Evolutionary conservation across 2,888 invertebrate species (phyloP).

Genomic region (Melanostoma mellinum): DNA sequence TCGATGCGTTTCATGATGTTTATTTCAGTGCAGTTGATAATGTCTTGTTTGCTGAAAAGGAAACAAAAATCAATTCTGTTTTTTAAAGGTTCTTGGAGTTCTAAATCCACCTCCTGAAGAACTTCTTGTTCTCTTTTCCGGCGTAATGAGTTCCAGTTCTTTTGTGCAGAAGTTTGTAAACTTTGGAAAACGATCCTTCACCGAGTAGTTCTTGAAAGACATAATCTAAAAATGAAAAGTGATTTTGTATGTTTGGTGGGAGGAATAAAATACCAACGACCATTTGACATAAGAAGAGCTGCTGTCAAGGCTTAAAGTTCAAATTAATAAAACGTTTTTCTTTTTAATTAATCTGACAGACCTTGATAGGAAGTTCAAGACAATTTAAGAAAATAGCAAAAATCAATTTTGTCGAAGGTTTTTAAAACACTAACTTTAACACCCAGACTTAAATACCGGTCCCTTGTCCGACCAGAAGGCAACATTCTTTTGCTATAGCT

Average conservation of each 20-base stretch:
- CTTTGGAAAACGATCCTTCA: slow-evolving; percentile 88
- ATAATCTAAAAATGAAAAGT: slow-evolving; percentile 83
- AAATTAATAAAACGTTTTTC: too few species aligned
- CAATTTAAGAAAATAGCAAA: too few species aligned
- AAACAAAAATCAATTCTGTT: neutral
- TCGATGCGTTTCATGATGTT: slow-evolving; percentile 85
- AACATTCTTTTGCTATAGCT: too few species aligned
- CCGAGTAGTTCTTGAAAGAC: slow-evolving; percentile 86
- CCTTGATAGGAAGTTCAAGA: too few species aligned
- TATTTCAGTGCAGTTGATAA: slow-evolving; percentile 84
- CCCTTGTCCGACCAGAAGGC: too few species aligned
- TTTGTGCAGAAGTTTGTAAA: slow-evolving; percentile 85
- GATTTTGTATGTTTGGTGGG: neutral
- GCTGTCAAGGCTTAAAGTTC: too few species aligned
- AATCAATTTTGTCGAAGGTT: too few species aligned
- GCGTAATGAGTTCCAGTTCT: slow-evolving; percentile 84
- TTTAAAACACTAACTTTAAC: too few species aligned
- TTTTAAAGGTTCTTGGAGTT: slow-evolving; percentile 36
- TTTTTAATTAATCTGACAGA: too few species aligned
- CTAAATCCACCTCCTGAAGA: slow-evolving; percentile 83
- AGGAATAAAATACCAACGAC: too few species aligned
- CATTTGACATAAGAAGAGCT: too few species aligned
- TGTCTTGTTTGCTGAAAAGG: slow-evolving; percentile 80
- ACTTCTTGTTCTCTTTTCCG: slow-evolving; percentile 86
- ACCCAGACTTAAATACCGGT: too few species aligned